Percentiles rank a stretch among this genome's conserved stretches.
Conservation (phyloP, 1,140 invertebrate species). For the Brachionus plicatilis region DNA sequence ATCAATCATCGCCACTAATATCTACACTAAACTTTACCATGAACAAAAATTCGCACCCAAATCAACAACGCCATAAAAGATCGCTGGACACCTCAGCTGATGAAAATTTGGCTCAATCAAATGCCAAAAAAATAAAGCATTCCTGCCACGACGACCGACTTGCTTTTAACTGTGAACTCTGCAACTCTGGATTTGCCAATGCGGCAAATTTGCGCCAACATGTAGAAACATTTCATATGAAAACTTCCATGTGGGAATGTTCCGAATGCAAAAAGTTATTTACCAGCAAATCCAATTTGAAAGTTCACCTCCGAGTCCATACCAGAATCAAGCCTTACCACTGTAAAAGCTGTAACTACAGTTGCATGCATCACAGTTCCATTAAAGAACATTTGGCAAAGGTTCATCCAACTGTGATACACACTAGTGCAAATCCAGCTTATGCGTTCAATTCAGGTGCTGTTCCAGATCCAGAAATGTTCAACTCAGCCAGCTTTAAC, state of each 20-base stretch:
- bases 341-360: constrained; percentile 33
- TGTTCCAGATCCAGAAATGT: constrained; percentile 36
- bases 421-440: constrained; percentile 1
- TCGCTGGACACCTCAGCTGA: background rate
- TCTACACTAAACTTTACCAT: background rate
- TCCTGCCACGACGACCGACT: background rate
- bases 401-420: background rate
- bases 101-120: background rate
- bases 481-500: constrained; percentile 35
- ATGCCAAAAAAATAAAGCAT: background rate
- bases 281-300: constrained; percentile 32
- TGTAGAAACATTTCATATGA: constrained; percentile 30
- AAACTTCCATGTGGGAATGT: constrained; percentile 33
- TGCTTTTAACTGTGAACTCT: constrained; percentile 1
- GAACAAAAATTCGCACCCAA: background rate
- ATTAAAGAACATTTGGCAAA: constrained; percentile 40
- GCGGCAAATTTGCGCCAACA: constrained; percentile 20
- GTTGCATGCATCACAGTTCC: constrained; percentile 40
- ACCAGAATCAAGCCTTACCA: constrained; percentile 23
- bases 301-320: constrained; percentile 39
- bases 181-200: background rate
- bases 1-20: background rate
- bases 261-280: constrained; percentile 35
- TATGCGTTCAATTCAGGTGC: constrained; percentile 37
- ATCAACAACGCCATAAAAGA: background rate